Base-by-base conservation (phyloP, 2,797 vertebrate genomes). In the Holocentrus rufus region DNA sequence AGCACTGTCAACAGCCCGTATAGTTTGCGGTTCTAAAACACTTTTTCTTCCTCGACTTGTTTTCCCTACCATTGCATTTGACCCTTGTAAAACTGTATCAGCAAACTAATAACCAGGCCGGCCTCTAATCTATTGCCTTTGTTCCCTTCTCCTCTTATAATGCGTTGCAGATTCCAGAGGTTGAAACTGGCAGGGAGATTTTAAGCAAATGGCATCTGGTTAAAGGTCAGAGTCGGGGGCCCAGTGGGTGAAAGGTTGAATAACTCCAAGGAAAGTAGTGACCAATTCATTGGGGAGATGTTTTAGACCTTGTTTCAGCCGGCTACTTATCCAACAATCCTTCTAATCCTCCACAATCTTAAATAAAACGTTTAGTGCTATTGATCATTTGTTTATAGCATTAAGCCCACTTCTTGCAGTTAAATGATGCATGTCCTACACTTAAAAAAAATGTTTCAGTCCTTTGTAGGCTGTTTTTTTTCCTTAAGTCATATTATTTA, bases 211-310 rank as follows among this genome's bases (percentile, higher is more conserved):
- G 94, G 87, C 91, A 92, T 87, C 74, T 91, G 94, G 92, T 92
- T 94, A 95, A 93, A 93, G 94, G 91, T 96, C 93, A 95, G 85
- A 80, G 80, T 90, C 65, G 82, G 86, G 87, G 93, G 85, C 89
- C 85, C 85, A 89, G 82, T 89, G 92, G 94, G 95, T 95, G 94
- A 96, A 95, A 96, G 94, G 93, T 92, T 95, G 94, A 95, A 93
- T 94, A 94, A 96, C 93, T 95, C 92, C 82, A 92, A 96, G 93
- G 90, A 91, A 93, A 91, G 91, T 93, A 93, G 91, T 90, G 88
- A 83, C 89, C 86, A 85, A 91, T 93, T 93, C 93, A 92, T 89
- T 62, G 82, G 83, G 87, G 90, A 93, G 90, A 93, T 71, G 74
- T 91, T 94, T 89, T 88, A 86, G 86, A 92, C 55, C 60, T 60